phyloP scores from a whole-genome alignment of 1,140 invertebrate genomes.

The Drosophila setifemur region DNA sequence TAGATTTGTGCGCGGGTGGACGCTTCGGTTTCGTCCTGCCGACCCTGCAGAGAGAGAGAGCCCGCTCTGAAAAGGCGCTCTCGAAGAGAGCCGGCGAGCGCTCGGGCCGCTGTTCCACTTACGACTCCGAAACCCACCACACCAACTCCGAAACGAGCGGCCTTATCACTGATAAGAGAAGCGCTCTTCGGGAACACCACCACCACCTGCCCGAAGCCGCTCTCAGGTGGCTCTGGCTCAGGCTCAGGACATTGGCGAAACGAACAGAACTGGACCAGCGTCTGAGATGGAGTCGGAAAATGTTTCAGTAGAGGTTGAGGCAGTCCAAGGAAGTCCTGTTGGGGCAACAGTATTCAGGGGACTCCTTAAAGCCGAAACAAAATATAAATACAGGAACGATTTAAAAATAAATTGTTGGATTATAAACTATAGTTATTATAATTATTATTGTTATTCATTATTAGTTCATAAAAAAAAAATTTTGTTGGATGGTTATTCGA shows the following conservation, averaged over 20 bases:
- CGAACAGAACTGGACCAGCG: background rate
- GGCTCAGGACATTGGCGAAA: background rate
- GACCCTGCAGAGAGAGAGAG: too few relatives aligned
- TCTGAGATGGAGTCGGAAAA: too few relatives aligned
- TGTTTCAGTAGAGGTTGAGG: too few relatives aligned
- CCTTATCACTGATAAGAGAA: slow-evolving; percentile 72
- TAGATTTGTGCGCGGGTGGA: slow-evolving; percentile 60
- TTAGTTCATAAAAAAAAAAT: too few relatives aligned
- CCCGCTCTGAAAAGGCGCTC: background rate
- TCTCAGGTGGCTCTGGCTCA: background rate
- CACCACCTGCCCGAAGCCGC: slow-evolving; percentile 43
- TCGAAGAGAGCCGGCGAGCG: background rate
- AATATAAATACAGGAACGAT: too few relatives aligned
- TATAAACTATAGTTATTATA: too few relatives aligned
- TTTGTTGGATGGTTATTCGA: too few relatives aligned
- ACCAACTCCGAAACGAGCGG: slow-evolving; percentile 28
- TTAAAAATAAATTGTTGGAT: too few relatives aligned
- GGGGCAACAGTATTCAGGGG: too few relatives aligned
- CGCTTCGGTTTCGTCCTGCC: slow-evolving; percentile 23
- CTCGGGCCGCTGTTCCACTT: slow-evolving; percentile 15
- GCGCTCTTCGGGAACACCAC: slow-evolving; percentile 4
- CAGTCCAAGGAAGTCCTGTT: too few relatives aligned
- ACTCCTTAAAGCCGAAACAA: too few relatives aligned
- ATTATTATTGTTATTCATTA: too few relatives aligned
- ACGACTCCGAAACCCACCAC: slow-evolving; percentile 69